A percentile compares a stretch with the other conserved stretches of the same genome.
phyloP scores from a whole-genome alignment of 2,888 invertebrate species.

The Peribatodes rhomboidaria region DNA sequence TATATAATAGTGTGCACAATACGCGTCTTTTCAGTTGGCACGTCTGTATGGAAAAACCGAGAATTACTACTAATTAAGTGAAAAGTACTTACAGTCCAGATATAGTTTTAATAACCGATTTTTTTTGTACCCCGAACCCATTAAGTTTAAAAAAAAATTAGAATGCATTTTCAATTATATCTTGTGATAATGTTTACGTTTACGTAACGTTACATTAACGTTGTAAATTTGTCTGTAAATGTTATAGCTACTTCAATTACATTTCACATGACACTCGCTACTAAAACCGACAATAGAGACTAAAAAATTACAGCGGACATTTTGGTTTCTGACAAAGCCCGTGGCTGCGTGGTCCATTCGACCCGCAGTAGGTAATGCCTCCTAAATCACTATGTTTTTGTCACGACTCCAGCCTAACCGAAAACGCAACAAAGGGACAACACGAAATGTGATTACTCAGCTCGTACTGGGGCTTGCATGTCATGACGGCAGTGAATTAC shows the following conservation, averaged over 20 bases:
- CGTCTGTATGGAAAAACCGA: no score
- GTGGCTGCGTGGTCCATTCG: constrained; percentile 30
- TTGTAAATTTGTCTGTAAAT: neutral
- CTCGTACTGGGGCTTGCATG: constrained; percentile 71
- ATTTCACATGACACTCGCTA: neutral
- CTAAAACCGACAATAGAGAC: constrained; percentile 1
- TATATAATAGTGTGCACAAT: no score
- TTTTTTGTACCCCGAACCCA: no score
- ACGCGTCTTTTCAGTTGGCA: no score
- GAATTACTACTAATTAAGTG: no score
- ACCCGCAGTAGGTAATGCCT: constrained; percentile 57
- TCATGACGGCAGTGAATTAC: constrained; percentile 78
- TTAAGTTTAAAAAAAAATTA: no score
- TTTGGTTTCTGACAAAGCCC: constrained; percentile 21
- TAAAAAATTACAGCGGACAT: constrained; percentile 9
- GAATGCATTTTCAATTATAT: no score
- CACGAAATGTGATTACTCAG: constrained; percentile 82
- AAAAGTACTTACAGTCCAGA: no score
- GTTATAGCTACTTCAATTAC: no score
- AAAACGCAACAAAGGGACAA: constrained; percentile 74
- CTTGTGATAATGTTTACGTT: no score
- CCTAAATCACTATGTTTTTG: constrained; percentile 73
- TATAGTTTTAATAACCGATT: no score
- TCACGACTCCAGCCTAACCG: constrained; percentile 56
- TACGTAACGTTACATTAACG: neutral